A percentile compares a stretch with the other conserved stretches of the same genome.
These are phyloP conservation scores for Dermatophagoides farinae DNA, from an alignment of 1,140 invertebrate genomes.

Conservation along the genomic window DNA sequence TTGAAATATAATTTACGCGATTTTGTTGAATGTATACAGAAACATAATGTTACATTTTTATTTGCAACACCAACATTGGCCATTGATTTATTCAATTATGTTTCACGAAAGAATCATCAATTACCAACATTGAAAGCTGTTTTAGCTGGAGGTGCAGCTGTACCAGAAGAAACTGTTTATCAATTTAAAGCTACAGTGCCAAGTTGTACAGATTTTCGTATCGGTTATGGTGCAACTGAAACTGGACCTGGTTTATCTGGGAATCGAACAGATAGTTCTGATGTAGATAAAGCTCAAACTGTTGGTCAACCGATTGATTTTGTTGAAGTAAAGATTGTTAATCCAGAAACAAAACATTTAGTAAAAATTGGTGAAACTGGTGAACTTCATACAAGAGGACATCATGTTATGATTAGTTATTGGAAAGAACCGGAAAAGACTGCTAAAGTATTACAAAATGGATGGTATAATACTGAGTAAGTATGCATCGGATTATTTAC, in stretches of 20 bases:
- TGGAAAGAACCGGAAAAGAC: constrained; percentile 65
- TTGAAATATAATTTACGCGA: constrained; percentile 9
- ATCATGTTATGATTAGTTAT: constrained; percentile 59
- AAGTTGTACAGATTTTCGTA: neutral
- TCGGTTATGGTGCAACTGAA: constrained; percentile 16
- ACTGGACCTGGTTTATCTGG: constrained; percentile 4
- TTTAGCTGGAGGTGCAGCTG: constrained; percentile 10
- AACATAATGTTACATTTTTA: constrained; percentile 7
- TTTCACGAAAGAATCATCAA: neutral
- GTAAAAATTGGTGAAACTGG: constrained; percentile 31
- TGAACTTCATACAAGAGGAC: constrained; percentile 62
- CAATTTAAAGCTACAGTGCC: constrained; percentile 1
- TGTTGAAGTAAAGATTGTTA: constrained; percentile 51
- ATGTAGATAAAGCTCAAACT: neutral
- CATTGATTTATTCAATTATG: constrained; percentile 14
- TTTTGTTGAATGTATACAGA: constrained; percentile 10
- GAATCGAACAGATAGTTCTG: neutral
- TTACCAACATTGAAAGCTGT: constrained; percentile 2
- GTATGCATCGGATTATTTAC: constrained; percentile 13
- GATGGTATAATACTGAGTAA: constrained; percentile 80
- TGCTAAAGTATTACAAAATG: constrained; percentile 41
- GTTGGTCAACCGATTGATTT: constrained; percentile 42
- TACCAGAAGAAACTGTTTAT: constrained; percentile 6
- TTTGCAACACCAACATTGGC: constrained; percentile 12
- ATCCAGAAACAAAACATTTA: constrained; percentile 29